Percentiles rank a stretch among this genome's conserved stretches.
Conservation (phyloP, 2,888 invertebrate species). For the Aspidapion aeneum region DNA sequence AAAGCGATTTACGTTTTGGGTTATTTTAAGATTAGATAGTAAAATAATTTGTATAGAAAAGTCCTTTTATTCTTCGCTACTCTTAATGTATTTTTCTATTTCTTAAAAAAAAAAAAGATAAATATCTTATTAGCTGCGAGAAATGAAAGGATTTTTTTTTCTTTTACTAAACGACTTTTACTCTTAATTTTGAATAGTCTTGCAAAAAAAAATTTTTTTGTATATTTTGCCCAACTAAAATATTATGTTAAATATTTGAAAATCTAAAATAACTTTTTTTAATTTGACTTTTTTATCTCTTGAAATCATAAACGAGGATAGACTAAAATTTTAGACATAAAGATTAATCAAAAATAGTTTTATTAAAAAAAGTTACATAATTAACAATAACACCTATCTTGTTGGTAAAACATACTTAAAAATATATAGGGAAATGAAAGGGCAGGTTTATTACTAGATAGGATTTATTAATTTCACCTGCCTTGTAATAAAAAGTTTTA, state of each 20-base stretch:
- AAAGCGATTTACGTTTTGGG: neutral
- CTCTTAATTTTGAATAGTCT: too few species aligned
- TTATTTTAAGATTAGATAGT: neutral
- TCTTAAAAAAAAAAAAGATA: too few species aligned
- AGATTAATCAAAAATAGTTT: constrained; percentile 29
- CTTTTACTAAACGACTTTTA: too few species aligned
- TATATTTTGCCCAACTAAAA: neutral
- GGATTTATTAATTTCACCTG: constrained; percentile 40
- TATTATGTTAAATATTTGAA: neutral
- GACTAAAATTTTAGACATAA: neutral
- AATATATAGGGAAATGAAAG: constrained; percentile 29
- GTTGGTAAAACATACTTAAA: constrained; percentile 24
- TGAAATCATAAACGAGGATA: too few species aligned
- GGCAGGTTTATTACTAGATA: constrained; percentile 38
- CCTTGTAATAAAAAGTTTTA: constrained; percentile 34
- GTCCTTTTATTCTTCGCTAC: too few species aligned
- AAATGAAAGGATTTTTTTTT: too few species aligned
- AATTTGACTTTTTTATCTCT: too few species aligned
- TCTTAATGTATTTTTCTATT: too few species aligned
- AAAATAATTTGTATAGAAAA: too few species aligned
- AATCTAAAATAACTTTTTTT: too few species aligned
- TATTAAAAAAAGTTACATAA: constrained; percentile 33
- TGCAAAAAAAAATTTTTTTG: too few species aligned
- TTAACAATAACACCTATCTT: constrained; percentile 31
- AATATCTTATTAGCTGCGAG: too few species aligned